phyloP scores from a whole-genome alignment of 2,113 vertebrate species.

The Ornithorhynchus anatinus region DNA sequence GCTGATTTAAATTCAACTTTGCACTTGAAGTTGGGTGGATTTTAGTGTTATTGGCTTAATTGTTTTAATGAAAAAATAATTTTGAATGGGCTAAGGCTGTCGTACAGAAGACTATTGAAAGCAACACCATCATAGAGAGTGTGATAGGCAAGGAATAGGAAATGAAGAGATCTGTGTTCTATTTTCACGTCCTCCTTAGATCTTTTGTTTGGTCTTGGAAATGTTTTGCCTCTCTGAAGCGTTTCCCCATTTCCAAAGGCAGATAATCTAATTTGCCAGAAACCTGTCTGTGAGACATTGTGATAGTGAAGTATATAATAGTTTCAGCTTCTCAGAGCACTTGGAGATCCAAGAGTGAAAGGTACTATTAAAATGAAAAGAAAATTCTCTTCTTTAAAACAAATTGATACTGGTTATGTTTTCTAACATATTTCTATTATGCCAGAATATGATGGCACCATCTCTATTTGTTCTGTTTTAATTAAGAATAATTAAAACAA shows the following conservation, averaged over 20 bases:
- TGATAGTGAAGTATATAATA: neutral
- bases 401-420: too few relatives aligned
- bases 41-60: constrained; percentile 5
- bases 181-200: neutral
- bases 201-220: neutral
- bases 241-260: neutral
- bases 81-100: neutral
- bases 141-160: constrained; percentile 6
- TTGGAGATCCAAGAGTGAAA: neutral
- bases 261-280: neutral
- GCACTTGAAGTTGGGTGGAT: neutral
- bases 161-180: neutral
- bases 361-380: neutral
- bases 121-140: neutral
- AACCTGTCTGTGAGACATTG: neutral
- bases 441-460: neutral
- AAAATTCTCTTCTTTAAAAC: neutral
- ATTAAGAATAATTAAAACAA: constrained; percentile 35
- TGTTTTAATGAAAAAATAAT: too few relatives aligned
- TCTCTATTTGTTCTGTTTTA: constrained; percentile 16
- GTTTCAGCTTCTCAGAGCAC: neutral
- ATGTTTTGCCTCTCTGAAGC: neutral
- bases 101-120: neutral
- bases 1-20: neutral
- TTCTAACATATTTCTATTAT: neutral